Evolutionary conservation across 2,888 invertebrate species (phyloP).

Genomic region (Polymixis flavicincta): DNA sequence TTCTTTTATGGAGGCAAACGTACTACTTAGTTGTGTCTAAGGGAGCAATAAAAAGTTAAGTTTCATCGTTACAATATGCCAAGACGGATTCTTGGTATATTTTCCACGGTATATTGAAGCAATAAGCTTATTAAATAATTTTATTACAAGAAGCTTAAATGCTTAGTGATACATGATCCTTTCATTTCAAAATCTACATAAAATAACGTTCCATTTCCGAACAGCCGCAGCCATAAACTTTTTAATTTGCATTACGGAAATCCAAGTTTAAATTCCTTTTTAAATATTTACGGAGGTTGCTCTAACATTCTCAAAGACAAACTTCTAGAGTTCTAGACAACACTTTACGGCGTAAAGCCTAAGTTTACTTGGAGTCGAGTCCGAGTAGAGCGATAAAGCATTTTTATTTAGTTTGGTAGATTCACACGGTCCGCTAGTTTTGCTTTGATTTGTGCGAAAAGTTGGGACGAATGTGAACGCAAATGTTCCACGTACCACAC

Average conservation of each 20-base stretch:
- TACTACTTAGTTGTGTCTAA: slow-evolving; percentile 38
- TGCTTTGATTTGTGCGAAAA: slow-evolving; percentile 78
- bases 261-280: slow-evolving; percentile 57
- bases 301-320: slow-evolving; percentile 61
- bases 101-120: neutral
- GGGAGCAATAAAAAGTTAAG: slow-evolving; percentile 54
- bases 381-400: slow-evolving; percentile 70
- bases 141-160: slow-evolving; percentile 39
- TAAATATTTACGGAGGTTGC: slow-evolving; percentile 57
- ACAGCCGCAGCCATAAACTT: slow-evolving; percentile 36
- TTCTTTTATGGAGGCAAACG: slow-evolving; percentile 36
- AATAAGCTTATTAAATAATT: slow-evolving; percentile 12
- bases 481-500: slow-evolving; percentile 59
- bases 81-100: slow-evolving; percentile 5
- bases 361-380: slow-evolving; percentile 61
- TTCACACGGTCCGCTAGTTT: slow-evolving; percentile 61
- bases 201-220: slow-evolving; percentile 17
- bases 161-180: slow-evolving; percentile 23
- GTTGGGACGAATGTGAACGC: slow-evolving; percentile 68
- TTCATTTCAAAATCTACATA: slow-evolving; percentile 26
- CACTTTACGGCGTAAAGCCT: slow-evolving; percentile 59
- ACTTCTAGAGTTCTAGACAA: slow-evolving; percentile 66
- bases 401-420: slow-evolving; percentile 74
- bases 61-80: slow-evolving; percentile 28
- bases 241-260: slow-evolving; percentile 60